Evolutionary conservation across 2,797 vertebrate genomes (phyloP), one percentile per base, ranked within the genome.

Genomic region (Chromobotia macracanthus): DNA sequence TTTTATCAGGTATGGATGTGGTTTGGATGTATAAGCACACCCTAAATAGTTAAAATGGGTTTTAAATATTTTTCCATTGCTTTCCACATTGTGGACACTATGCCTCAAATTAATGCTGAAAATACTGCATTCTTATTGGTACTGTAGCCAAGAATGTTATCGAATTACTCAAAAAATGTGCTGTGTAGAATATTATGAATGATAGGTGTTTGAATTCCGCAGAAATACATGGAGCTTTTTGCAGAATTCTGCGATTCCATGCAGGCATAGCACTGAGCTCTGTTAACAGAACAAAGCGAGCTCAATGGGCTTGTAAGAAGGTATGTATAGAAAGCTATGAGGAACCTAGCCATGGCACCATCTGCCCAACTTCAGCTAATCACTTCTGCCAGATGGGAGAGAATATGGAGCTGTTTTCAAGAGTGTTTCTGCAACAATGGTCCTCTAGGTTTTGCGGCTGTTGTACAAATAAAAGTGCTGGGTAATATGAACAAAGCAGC

Each of bases 321-420:
- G 74, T 81, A 76, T 82, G 53, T 82, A 86, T 85, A 90, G 89
- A 90, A 88, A 87, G 87, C 88, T 70, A 86, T 28, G 80, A 83
- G 84, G 84, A 87, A 83, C 83, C 79, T 87, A 80, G 79, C 84
- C 71, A 5, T 64, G 79, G 77, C 79, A 84, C 90, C 91, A 92
- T 91, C 89, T 92, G 92, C 85, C 85, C 83, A 80, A 72, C 89
- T 84, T 89, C 88, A 86, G 86, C 88, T 92, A 90, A 92, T 92
- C 87, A 90, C 88, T 88, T 90, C 85, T 85, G 87, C 87, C 92
- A 92, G 90, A 91, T 90, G 90, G 91, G 82, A 48, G 74, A 79
- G 65, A 55, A 73, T 77, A 79, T 77, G 58, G 50, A 72, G 69
- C 21, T 23, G 21, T 50, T 76, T 56, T 77, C 80, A 56, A 81